These are phyloP conservation scores for Onychostoma macrolepis DNA, from an alignment of 2,113 vertebrate species.

Conservation along the genomic window DNA sequence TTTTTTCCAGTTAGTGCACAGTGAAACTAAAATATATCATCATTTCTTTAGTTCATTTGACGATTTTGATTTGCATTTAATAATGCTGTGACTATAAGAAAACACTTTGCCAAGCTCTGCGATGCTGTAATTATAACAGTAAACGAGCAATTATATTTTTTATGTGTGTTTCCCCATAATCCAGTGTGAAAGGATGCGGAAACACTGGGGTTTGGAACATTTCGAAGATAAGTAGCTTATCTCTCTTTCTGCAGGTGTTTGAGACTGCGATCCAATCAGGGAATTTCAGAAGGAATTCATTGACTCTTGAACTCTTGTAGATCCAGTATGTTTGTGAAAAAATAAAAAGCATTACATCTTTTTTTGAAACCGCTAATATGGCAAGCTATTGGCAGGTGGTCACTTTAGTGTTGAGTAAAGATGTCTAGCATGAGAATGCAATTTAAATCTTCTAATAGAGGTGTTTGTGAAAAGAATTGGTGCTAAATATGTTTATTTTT, in stretches of 20 bases:
- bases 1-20: constrained; percentile 3
- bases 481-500: not conserved
- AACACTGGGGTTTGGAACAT: constrained; percentile 42
- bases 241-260: constrained; percentile 70
- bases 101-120: constrained; percentile 35
- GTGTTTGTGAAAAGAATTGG: not conserved
- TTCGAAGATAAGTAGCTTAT: constrained; percentile 76
- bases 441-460: not conserved
- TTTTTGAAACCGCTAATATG: constrained; percentile 24
- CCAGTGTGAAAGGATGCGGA: constrained; percentile 53
- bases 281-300: constrained; percentile 70
- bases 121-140: constrained; percentile 47
- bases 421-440: not conserved
- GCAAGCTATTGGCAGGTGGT: not conserved
- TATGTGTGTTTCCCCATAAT: constrained; percentile 49
- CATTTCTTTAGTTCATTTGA: not conserved
- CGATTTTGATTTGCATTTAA: constrained; percentile 26
- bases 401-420: not conserved
- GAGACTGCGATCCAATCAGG: constrained; percentile 69
- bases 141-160: constrained; percentile 48
- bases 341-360: constrained; percentile 47
- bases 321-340: constrained; percentile 57
- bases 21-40: not conserved
- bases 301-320: constrained; percentile 67
- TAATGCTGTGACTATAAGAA: constrained; percentile 21